Conservation (phyloP, 2,797 vertebrate genomes). For the Lagocephalus sceleratus region DNA sequence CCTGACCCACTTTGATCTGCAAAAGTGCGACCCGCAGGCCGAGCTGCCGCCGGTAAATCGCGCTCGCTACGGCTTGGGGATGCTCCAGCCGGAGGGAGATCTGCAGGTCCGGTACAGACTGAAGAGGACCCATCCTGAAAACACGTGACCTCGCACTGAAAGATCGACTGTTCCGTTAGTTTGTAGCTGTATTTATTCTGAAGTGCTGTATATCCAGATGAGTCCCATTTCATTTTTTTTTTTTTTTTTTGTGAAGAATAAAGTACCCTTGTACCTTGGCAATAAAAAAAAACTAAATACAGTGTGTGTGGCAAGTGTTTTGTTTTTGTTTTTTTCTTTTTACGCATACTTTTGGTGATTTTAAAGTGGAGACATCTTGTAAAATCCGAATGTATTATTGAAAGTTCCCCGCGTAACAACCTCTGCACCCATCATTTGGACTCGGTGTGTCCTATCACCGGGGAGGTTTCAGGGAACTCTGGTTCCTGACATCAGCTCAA, state of each 20-base stretch:
- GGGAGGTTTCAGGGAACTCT: too few species aligned
- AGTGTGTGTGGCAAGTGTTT: too few species aligned
- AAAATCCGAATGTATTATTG: too few species aligned
- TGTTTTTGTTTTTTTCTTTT: too few species aligned
- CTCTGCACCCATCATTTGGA: too few species aligned
- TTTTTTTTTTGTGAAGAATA: background rate
- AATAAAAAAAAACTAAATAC: too few species aligned
- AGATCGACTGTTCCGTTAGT: background rate
- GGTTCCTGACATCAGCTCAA: too few species aligned
- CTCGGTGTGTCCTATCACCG: too few species aligned
- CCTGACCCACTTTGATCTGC: slow-evolving; percentile 75
- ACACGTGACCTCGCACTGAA: slow-evolving; percentile 9
- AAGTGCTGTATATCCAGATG: background rate
- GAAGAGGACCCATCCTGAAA: slow-evolving; percentile 38
- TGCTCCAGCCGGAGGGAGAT: slow-evolving; percentile 78
- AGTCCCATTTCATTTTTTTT: too few species aligned
- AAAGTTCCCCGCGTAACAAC: too few species aligned
- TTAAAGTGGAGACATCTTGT: too few species aligned
- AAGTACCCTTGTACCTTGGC: background rate
- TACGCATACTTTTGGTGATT: too few species aligned
- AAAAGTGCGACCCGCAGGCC: slow-evolving; percentile 61
- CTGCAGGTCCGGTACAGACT: slow-evolving; percentile 71
- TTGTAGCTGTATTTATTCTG: slow-evolving; percentile 26
- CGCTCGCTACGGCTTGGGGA: slow-evolving; percentile 78
- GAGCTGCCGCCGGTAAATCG: slow-evolving; percentile 73